Conservation (phyloP, 2,888 invertebrate species). For the Hirtodrosophila alboralis region DNA sequence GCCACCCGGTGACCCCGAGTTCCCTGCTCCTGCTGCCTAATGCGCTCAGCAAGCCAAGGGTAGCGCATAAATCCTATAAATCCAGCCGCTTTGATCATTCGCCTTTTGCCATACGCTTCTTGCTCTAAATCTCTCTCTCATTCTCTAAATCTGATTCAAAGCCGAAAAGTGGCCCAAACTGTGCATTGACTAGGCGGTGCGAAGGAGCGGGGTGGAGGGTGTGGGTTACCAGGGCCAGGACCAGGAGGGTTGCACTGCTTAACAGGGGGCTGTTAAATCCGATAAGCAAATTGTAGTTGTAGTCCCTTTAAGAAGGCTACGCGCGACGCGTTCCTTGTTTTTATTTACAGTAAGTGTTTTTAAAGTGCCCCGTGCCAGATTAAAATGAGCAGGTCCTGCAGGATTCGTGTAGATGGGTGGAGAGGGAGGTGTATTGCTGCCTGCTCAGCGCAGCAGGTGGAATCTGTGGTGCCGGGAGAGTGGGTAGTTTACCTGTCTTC, state of each 20-base stretch:
- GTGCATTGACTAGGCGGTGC: not conserved
- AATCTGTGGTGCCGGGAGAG: conserved; percentile 9
- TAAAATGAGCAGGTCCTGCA: conserved; percentile 37
- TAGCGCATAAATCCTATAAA: conserved; percentile 77
- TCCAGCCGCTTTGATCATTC: conserved; percentile 77
- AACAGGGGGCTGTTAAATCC: conserved; percentile 55
- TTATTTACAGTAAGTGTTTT: conserved; percentile 68
- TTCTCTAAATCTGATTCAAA: conserved; percentile 48
- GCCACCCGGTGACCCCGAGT: no score
- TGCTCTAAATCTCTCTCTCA: no score
- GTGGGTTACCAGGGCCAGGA: no score
- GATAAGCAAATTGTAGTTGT: conserved; percentile 78
- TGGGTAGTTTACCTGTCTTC: no score
- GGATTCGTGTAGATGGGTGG: no score
- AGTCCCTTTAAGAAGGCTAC: conserved; percentile 57
- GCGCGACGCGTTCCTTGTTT: conserved; percentile 50
- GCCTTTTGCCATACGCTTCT: conserved; percentile 52
- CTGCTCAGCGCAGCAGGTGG: conserved; percentile 28
- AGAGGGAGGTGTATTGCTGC: conserved; percentile 1
- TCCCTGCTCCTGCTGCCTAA: conserved; percentile 35
- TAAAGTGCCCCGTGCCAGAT: conserved; percentile 63
- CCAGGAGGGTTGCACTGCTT: no score
- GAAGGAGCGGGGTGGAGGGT: not conserved
- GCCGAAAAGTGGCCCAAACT: conserved; percentile 69
- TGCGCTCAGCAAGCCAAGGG: conserved; percentile 71